phyloP scores from a whole-genome alignment of 2,113 vertebrate species.

The Gymnocephalus cernua region DNA sequence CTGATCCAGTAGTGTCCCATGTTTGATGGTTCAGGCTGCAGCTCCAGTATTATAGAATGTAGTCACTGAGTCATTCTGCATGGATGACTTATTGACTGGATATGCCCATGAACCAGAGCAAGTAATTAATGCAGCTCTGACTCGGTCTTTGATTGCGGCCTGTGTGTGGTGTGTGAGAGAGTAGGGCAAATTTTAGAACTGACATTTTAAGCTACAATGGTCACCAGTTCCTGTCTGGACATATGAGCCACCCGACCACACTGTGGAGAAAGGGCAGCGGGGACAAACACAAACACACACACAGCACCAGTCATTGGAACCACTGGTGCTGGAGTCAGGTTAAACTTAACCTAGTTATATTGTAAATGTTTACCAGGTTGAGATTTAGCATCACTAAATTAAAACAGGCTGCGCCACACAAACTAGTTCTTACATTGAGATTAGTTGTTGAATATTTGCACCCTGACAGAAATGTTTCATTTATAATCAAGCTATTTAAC shows the following conservation, averaged over 20 bases:
- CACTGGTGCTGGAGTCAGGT: not conserved
- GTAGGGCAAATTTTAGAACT: conserved; percentile 1
- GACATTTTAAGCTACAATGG: conserved; percentile 54
- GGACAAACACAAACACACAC: not conserved
- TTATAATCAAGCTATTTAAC: too few relatives aligned
- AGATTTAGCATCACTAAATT: not conserved
- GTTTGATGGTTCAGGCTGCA: conserved; percentile 23
- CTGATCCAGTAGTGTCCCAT: conserved; percentile 30
- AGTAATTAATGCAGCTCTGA: conserved; percentile 61
- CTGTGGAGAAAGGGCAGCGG: not conserved
- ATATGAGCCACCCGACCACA: not conserved
- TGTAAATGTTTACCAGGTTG: not conserved
- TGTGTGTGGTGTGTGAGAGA: conserved; percentile 6
- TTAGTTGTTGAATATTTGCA: not conserved
- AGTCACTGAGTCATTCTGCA: conserved; percentile 55
- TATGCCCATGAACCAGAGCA: conserved; percentile 63
- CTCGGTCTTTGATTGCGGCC: conserved; percentile 51
- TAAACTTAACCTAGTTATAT: not conserved
- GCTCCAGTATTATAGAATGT: conserved; percentile 32
- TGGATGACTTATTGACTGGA: conserved; percentile 66
- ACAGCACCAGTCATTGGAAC: not conserved
- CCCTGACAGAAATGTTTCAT: too few relatives aligned
- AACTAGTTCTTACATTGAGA: too few relatives aligned
- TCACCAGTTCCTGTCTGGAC: conserved; percentile 33
- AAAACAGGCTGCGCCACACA: not conserved